Conservation (phyloP, 2,797 vertebrate genomes). For the Danio jaintianensis region DNA sequence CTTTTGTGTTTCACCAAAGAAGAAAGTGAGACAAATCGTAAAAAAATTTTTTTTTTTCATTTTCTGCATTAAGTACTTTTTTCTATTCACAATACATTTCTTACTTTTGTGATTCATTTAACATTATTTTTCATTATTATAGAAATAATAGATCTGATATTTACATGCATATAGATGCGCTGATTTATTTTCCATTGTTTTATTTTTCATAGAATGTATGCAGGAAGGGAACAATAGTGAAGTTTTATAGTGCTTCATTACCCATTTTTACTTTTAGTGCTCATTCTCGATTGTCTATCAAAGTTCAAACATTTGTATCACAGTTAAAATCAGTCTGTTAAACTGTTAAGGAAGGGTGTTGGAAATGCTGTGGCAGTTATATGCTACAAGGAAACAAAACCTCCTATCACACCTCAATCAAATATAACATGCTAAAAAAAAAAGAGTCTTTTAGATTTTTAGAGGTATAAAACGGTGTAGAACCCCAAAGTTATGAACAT, state of each 20-base stretch:
- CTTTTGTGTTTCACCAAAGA: too few relatives aligned
- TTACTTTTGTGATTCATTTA: background rate
- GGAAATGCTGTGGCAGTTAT: background rate
- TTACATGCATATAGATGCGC: background rate
- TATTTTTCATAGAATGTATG: background rate
- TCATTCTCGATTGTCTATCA: background rate
- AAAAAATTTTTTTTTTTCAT: background rate
- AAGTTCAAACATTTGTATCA: background rate
- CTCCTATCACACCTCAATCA: too few relatives aligned
- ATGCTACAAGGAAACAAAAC: background rate
- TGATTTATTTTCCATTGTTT: background rate
- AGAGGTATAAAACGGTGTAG: too few relatives aligned
- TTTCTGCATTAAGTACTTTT: background rate
- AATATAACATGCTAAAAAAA: too few relatives aligned
- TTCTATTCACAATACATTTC: background rate
- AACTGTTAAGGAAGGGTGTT: background rate
- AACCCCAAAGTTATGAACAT: too few relatives aligned
- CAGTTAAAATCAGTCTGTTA: too few relatives aligned
- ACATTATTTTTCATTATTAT: background rate
- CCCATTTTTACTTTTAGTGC: background rate
- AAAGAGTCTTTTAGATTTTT: too few relatives aligned
- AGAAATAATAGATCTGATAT: background rate
- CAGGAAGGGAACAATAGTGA: background rate
- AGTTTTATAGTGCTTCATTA: background rate
- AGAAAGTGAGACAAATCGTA: background rate